A percentile compares a stretch with the other conserved stretches of the same genome.
Conservation (phyloP, 2,888 invertebrate genomes). For the Eupsilia transversa region DNA sequence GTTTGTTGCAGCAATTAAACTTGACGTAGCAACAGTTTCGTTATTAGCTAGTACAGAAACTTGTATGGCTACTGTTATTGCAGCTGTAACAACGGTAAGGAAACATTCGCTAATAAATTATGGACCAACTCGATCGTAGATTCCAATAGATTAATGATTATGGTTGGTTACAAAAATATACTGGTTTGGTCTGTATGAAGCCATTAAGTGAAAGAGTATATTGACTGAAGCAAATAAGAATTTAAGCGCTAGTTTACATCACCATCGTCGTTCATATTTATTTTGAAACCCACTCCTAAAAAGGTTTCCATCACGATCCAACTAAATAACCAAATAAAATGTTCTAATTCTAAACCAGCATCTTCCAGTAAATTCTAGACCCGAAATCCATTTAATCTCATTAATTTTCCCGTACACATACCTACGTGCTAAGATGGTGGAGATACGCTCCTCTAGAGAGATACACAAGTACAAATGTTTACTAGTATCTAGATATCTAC, state of each 20-base stretch:
- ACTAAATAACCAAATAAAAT: constrained; percentile 6
- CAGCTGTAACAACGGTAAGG: constrained; percentile 17
- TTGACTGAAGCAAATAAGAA: not conserved
- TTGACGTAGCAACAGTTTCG: constrained; percentile 28
- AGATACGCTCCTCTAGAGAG: constrained; percentile 21
- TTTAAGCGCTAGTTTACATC: not conserved
- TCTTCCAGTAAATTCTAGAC: constrained; percentile 37
- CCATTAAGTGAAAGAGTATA: not conserved
- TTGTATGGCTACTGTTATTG: constrained; percentile 35
- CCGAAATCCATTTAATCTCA: constrained; percentile 30
- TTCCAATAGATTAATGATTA: not conserved
- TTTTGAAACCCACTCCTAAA: not conserved
- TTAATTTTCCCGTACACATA: constrained; percentile 45
- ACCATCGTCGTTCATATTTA: not conserved
- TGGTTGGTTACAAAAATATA: not conserved
- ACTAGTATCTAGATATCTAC: not conserved
- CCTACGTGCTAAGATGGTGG: constrained; percentile 18
- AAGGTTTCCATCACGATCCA: not conserved
- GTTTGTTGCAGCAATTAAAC: constrained; percentile 35
- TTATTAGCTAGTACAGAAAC: constrained; percentile 12
- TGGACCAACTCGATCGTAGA: not conserved
- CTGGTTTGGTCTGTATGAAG: not conserved
- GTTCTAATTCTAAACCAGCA: not conserved
- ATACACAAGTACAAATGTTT: constrained; percentile 22
- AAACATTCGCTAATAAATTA: constrained; percentile 8